phyloP scores from a whole-genome alignment of 1,140 invertebrate species.

The Drosophila watanabei region DNA sequence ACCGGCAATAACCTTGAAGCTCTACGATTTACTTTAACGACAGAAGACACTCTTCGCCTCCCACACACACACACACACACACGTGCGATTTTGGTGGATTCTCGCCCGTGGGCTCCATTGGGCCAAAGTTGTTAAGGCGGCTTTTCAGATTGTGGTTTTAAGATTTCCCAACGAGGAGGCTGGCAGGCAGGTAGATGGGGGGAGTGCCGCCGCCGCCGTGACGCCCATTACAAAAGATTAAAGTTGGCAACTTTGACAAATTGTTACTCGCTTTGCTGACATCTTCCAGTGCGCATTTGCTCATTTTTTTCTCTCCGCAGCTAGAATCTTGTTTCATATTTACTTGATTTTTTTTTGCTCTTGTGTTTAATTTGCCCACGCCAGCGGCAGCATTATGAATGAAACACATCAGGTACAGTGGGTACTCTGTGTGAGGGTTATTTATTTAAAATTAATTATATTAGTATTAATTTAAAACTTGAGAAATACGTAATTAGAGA shows the following conservation, averaged over 20 bases:
- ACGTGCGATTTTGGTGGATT: slow-evolving; percentile 51
- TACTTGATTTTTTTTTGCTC: slow-evolving; percentile 1
- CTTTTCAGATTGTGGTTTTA: slow-evolving; percentile 58
- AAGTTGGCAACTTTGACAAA: slow-evolving; percentile 74
- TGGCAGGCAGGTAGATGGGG: neutral
- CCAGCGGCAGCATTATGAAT: slow-evolving; percentile 55
- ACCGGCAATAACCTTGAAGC: slow-evolving; percentile 44
- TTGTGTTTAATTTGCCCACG: slow-evolving; percentile 53
- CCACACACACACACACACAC: slow-evolving; percentile 40
- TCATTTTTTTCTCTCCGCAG: slow-evolving; percentile 54
- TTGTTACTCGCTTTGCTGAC: slow-evolving; percentile 74
- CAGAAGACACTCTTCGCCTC: slow-evolving; percentile 19
- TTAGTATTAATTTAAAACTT: neutral
- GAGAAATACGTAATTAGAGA: neutral
- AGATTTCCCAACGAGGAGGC: slow-evolving; percentile 35
- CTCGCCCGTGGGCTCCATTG: slow-evolving; percentile 34
- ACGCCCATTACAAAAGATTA: slow-evolving; percentile 49
- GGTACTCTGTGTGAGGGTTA: neutral
- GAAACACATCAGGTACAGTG: slow-evolving; percentile 27
- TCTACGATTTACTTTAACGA: slow-evolving; percentile 28
- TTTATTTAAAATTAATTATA: no score
- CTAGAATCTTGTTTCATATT: slow-evolving; percentile 42
- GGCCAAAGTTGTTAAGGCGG: slow-evolving; percentile 61
- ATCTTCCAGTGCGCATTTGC: slow-evolving; percentile 66
- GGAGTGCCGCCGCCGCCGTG: slow-evolving; percentile 17